Evolutionary conservation across 2,113 vertebrate species (phyloP), one percentile per base, ranked within the genome.

Genomic region (Formicarius rufipectus): DNA sequence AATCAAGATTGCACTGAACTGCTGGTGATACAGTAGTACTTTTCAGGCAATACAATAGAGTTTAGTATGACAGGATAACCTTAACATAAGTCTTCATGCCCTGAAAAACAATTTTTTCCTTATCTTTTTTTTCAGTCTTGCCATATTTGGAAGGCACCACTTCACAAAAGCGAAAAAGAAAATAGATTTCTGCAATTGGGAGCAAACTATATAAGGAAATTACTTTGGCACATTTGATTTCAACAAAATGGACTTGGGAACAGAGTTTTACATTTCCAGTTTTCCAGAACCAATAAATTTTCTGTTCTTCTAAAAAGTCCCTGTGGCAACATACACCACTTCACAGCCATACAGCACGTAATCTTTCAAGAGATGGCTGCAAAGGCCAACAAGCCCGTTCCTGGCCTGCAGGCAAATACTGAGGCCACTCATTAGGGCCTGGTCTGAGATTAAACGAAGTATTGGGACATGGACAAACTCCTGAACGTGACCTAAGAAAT

Each of bases 1-100:
- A 96, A 96, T 94, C 39, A 63, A 74, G 63, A 86, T 12, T 86
- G 55, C 42, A 35, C 33, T 77, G 66, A 72, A 86, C 27, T 84
- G 42, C 50, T 94, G 44, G 42, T 59, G 60, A 67, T 59, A 47
- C 0, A 86, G 35, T 7, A 69, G 37, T 47, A 69, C 19, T 28
- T 52, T 6, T 8, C n/a, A 80, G 78, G 55, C 50, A 88, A 66
- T 23, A 93, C 40, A 86, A 60, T 23, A 72, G 30, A 56, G 49
- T 11, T 84, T 52, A 88, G 22, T 7, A 72, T 31, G 72, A 73
- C 37, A 84, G 28, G 11, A 28, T 30, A 84, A 86, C 7, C 24
- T 83, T 60, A 71, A 71, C 7, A 2, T 39, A 91, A 50, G 69
- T 72, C n/a, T 53, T 56, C 45, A 49, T 2, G 3, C 7, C 28